These are phyloP conservation scores for Gryllus bimaculatus DNA, from an alignment of 1,140 invertebrate species.

Conservation along the genomic window DNA sequence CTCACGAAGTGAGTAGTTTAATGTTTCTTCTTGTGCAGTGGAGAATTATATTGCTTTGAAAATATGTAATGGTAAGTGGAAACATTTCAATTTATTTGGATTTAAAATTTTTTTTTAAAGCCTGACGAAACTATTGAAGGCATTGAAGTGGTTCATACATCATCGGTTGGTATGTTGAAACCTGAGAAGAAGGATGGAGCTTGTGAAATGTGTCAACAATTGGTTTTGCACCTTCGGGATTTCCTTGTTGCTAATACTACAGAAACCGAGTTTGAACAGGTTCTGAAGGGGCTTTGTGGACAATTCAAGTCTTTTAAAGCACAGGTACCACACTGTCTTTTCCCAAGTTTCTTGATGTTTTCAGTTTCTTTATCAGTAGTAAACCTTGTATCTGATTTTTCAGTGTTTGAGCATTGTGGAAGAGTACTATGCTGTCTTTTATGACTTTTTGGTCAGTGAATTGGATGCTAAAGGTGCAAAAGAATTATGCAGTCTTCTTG, in stretches of 20 bases:
- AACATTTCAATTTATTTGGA: no score
- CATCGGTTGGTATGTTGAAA: constrained; percentile 18
- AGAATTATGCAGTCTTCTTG: constrained; percentile 55
- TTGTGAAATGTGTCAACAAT: constrained; percentile 74
- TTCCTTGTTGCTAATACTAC: constrained; percentile 78
- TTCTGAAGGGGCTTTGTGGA: constrained; percentile 68
- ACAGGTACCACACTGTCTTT: constrained; percentile 29
- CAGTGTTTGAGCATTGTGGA: constrained; percentile 60
- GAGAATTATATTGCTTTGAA: no score
- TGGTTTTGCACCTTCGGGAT: constrained; percentile 68
- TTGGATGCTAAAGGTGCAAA: constrained; percentile 46
- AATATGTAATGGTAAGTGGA: no score
- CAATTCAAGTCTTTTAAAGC: constrained; percentile 55
- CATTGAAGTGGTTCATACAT: constrained; percentile 19
- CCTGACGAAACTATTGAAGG: background rate
- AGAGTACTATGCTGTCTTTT: constrained; percentile 64
- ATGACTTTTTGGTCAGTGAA: constrained; percentile 56
- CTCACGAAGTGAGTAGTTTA: constrained; percentile 34
- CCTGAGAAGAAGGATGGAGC: constrained; percentile 57
- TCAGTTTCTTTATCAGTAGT: background rate
- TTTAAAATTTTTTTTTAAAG: no score
- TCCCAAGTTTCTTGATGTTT: background rate
- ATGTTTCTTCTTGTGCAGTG: background rate
- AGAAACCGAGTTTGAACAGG: constrained; percentile 64
- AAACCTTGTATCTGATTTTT: constrained; percentile 16